Evolutionary conservation across 2,113 vertebrate species (phyloP).

Genomic region (Tragelaphus strepsiceros): DNA sequence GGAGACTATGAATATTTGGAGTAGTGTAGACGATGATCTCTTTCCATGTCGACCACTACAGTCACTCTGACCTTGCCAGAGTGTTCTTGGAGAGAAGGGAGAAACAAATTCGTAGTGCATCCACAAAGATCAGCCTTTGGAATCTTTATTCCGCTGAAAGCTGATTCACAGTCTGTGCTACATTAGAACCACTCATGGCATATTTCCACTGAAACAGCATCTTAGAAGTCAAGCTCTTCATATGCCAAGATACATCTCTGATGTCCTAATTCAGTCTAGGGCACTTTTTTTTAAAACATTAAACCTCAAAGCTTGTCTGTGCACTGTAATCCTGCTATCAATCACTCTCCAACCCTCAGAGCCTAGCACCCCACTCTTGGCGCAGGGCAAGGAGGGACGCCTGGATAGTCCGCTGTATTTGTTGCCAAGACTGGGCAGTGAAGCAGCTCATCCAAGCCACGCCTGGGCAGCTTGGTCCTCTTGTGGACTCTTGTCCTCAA

Average conservation of each 20-base stretch:
- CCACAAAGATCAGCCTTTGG: background rate
- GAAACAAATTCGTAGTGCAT: background rate
- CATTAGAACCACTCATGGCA: background rate
- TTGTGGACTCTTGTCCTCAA: background rate
- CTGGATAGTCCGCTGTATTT: rapidly evolving
- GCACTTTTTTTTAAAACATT: background rate
- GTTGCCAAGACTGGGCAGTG: background rate
- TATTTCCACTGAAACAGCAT: background rate
- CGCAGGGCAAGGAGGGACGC: rapidly evolving
- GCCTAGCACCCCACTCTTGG: background rate
- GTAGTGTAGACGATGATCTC: background rate
- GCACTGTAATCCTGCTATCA: background rate
- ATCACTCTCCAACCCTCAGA: background rate
- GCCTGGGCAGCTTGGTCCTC: background rate
- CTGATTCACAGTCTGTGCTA: background rate
- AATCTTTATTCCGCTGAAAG: background rate
- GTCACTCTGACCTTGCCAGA: background rate
- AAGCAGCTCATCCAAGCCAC: background rate
- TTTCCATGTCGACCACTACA: rapidly evolving
- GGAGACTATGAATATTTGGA: background rate
- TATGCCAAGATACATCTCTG: background rate
- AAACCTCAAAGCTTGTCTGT: background rate
- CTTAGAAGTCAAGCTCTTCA: conserved; percentile 29
- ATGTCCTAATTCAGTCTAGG: background rate
- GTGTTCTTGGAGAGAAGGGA: background rate